phyloP scores from a whole-genome alignment of 2,888 invertebrate genomes.

The Scelioninae gen. 2 region DNA sequence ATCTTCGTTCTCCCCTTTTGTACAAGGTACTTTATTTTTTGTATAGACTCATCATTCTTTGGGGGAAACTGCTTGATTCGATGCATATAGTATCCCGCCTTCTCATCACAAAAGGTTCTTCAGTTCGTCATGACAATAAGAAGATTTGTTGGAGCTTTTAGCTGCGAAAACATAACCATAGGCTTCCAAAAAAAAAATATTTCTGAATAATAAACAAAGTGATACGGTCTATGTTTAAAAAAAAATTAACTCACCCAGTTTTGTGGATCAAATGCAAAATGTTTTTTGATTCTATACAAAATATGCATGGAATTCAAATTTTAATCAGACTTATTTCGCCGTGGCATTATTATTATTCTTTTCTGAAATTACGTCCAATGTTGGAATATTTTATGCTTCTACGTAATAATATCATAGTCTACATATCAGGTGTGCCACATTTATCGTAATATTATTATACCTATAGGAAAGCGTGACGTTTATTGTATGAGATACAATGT shows the following conservation, averaged over 20 bases:
- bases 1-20: constrained; percentile 3
- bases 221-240: neutral
- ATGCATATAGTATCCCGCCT: constrained; percentile 1
- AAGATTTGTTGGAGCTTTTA: constrained; percentile 23
- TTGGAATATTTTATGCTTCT: constrained; percentile 14
- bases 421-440: constrained; percentile 39
- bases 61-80: constrained; percentile 25
- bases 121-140: constrained; percentile 14
- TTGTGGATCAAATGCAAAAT: constrained; percentile 8
- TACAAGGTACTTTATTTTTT: constrained; percentile 12
- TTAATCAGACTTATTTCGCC: constrained; percentile 14
- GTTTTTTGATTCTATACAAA: constrained; percentile 2
- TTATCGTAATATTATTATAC: constrained; percentile 32
- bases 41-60: constrained; percentile 14
- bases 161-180: neutral
- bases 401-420: constrained; percentile 36
- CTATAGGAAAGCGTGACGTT: constrained; percentile 50
- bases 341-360: constrained; percentile 18
- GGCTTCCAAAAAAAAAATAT: constrained; percentile 12
- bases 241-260: neutral
- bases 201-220: constrained; percentile 8
- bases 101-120: constrained; percentile 18
- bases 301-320: neutral
- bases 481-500: constrained; percentile 39
- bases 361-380: constrained; percentile 4